Conservation (phyloP, 1,140 invertebrate genomes). For the Habropoda laboriosa region DNA sequence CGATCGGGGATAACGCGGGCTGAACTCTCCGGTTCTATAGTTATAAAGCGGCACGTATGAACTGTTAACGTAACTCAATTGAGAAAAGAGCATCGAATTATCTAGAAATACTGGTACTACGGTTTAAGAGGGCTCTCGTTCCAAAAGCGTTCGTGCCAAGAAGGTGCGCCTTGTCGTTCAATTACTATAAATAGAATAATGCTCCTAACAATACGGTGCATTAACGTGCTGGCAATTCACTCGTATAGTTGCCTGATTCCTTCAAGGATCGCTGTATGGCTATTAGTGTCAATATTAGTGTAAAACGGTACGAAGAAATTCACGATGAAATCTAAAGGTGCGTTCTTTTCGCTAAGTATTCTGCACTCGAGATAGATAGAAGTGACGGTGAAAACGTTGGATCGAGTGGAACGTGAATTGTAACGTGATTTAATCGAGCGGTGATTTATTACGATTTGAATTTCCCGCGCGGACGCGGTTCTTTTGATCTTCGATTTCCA, state of each 20-base stretch:
- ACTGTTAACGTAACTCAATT: conserved; percentile 40
- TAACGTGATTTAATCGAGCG: not conserved
- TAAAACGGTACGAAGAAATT: too few species aligned
- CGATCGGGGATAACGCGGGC: conserved; percentile 19
- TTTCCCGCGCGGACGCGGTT: not conserved
- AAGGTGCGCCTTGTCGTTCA: conserved; percentile 25
- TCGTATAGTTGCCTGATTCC: not conserved
- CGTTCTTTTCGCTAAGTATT: not conserved
- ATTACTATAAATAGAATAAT: conserved; percentile 49
- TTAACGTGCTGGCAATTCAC: not conserved
- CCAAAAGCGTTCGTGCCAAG: conserved; percentile 31
- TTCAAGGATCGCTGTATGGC: not conserved
- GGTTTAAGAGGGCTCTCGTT: conserved; percentile 6
- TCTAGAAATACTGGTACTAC: conserved; percentile 23
- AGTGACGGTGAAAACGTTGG: too few species aligned
- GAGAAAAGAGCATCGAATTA: conserved; percentile 15
- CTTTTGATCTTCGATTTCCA: not conserved
- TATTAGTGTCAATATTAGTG: too few species aligned
- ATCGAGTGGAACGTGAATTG: too few species aligned
- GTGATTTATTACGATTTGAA: not conserved
- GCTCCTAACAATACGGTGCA: conserved; percentile 3
- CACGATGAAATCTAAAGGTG: not conserved
- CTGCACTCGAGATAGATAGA: not conserved
- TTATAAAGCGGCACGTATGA: not conserved
- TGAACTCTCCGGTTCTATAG: conserved; percentile 5